Percentiles rank a stretch among this genome's conserved stretches.
phyloP scores from a whole-genome alignment of 2,888 invertebrate genomes.

The Phyllotreta cruciferae region DNA sequence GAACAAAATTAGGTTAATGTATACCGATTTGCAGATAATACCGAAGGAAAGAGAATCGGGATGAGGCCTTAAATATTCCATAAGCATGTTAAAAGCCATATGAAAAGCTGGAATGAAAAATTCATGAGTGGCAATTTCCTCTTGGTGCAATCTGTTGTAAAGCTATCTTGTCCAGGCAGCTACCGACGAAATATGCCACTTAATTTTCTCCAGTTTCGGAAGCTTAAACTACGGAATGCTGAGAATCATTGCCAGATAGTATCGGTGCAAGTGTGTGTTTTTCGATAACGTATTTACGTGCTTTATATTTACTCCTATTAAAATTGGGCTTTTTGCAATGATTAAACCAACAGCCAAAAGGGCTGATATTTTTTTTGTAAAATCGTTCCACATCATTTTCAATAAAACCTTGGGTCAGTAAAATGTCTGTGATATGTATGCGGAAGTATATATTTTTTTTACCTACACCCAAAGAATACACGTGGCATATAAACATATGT shows the following conservation, averaged over 20 bases:
- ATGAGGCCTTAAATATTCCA: constrained; percentile 40
- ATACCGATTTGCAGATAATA: constrained; percentile 38
- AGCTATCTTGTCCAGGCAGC: constrained; percentile 38
- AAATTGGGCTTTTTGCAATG: too few species aligned
- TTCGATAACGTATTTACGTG: background rate
- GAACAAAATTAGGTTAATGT: constrained; percentile 34
- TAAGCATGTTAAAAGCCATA: constrained; percentile 43
- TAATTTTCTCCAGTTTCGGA: constrained; percentile 32
- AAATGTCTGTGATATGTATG: too few species aligned
- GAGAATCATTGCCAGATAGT: constrained; percentile 17
- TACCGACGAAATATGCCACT: constrained; percentile 38
- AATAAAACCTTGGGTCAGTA: too few species aligned
- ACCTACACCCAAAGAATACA: too few species aligned
- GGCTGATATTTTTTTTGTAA: too few species aligned
- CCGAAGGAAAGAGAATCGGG: constrained; percentile 29
- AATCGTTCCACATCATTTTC: too few species aligned
- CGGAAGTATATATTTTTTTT: background rate
- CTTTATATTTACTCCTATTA: background rate
- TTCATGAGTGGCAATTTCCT: constrained; percentile 47
- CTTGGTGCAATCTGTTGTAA: constrained; percentile 44
- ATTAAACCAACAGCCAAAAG: too few species aligned
- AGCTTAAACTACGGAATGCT: constrained; percentile 14
- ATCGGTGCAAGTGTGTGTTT: too few species aligned
- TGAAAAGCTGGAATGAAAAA: constrained; percentile 46
- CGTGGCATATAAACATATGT: background rate